These are phyloP conservation scores for Tubulanus polymorphus DNA, from an alignment of 2,888 invertebrate species.

Conservation along the genomic window DNA sequence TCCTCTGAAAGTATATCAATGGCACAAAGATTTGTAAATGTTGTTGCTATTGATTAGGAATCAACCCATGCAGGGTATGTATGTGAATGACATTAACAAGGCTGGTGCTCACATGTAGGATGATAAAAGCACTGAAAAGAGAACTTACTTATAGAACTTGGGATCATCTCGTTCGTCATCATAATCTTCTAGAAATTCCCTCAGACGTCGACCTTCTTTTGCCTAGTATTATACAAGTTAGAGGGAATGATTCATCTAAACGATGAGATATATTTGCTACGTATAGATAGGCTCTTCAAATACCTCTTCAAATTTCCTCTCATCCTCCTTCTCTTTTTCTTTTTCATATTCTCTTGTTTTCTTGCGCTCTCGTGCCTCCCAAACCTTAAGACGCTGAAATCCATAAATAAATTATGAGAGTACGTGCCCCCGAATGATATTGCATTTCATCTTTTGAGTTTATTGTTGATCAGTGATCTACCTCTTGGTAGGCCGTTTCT, in stretches of 20 bases:
- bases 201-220: constrained; percentile 86
- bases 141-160: constrained; percentile 83
- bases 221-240: constrained; percentile 53
- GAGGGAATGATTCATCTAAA: not conserved
- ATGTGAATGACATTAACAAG: no score
- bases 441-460: not conserved
- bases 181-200: constrained; percentile 98
- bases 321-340: constrained; percentile 77
- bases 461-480: constrained; percentile 20
- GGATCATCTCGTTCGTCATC: constrained; percentile 96
- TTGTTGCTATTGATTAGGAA: not conserved
- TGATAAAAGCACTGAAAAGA: no score
- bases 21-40: constrained; percentile 1
- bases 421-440: not conserved
- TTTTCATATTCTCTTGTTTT: constrained; percentile 79
- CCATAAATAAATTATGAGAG: not conserved
- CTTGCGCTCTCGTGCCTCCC: constrained; percentile 54
- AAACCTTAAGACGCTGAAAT: constrained; percentile 60
- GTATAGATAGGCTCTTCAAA: not conserved
- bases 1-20: constrained; percentile 1
- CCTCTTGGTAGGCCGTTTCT: constrained; percentile 93
- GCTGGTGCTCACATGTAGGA: no score
- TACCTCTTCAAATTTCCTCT: constrained; percentile 75
- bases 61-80: no score
- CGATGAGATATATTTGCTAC: no score